These are phyloP conservation scores for Ophioninae sp. DNA, from an alignment of 2,888 invertebrate genomes.

Conservation along the genomic window DNA sequence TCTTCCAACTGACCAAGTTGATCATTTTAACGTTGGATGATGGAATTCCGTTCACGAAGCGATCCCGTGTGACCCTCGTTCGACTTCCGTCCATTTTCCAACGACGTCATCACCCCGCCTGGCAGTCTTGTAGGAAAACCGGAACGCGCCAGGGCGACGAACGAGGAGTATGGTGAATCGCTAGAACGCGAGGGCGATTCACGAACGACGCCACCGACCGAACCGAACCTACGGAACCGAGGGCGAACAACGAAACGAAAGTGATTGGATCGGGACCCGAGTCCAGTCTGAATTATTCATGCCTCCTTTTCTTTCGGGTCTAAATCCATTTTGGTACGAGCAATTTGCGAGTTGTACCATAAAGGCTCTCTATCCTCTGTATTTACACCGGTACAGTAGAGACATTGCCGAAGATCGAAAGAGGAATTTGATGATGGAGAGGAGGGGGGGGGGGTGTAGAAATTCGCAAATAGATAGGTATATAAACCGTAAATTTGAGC, in stretches of 20 bases:
- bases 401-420: neutral
- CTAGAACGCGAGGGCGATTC: slow-evolving; percentile 24
- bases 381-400: slow-evolving; percentile 26
- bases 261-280: slow-evolving; percentile 77
- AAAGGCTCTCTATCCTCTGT: slow-evolving; percentile 43
- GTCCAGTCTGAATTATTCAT: slow-evolving; percentile 79
- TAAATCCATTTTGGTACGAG: slow-evolving; percentile 77
- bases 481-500: no score
- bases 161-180: slow-evolving; percentile 38
- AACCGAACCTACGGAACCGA: neutral
- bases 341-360: slow-evolving; percentile 67
- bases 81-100: slow-evolving; percentile 65
- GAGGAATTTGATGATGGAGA: neutral
- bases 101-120: slow-evolving; percentile 21
- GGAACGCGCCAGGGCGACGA: slow-evolving; percentile 21
- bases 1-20: neutral
- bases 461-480: neutral
- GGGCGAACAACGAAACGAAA: slow-evolving; percentile 66
- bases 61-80: slow-evolving; percentile 44
- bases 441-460: slow-evolving; percentile 4
- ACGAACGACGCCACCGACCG: slow-evolving; percentile 50
- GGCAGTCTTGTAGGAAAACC: slow-evolving; percentile 42
- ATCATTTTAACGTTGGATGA: slow-evolving; percentile 48
- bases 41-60: slow-evolving; percentile 57
- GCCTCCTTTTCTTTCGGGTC: slow-evolving; percentile 75